Evolutionary conservation across 2,113 vertebrate species (phyloP).

Genomic region (Nymphicus hollandicus): DNA sequence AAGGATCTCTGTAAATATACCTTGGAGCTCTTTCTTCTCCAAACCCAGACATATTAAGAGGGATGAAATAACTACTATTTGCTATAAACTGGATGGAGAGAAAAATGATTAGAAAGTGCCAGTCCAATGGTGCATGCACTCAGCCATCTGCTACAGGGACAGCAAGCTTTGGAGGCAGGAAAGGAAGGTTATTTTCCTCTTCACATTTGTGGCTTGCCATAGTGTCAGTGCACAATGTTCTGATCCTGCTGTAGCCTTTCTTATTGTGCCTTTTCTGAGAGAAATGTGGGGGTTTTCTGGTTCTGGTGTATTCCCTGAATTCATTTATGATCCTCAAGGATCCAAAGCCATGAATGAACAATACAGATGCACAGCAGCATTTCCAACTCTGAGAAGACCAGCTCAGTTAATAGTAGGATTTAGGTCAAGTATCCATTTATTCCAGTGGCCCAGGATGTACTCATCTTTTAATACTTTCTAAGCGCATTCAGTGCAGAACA

Average conservation of each 20-base stretch:
- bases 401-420: not conserved
- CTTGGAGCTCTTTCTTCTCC: constrained; percentile 14
- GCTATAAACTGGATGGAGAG: not conserved
- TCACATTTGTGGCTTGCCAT: not conserved
- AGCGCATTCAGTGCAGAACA: not conserved
- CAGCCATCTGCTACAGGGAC: constrained; percentile 15
- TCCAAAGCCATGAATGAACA: not conserved
- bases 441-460: not conserved
- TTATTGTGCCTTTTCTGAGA: not conserved
- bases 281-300: not conserved
- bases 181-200: not conserved
- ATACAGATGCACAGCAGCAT: not conserved
- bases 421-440: not conserved
- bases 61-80: not conserved
- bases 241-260: not conserved
- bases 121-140: not conserved
- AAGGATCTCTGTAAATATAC: not conserved
- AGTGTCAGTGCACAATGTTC: not conserved
- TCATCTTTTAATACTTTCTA: not conserved
- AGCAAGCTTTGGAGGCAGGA: not conserved
- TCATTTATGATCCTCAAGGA: not conserved
- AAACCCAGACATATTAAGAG: not conserved
- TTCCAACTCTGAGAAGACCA: not conserved
- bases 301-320: not conserved
- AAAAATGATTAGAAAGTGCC: not conserved